A percentile compares a stretch with the other conserved stretches of the same genome.
Evolutionary conservation across 2,888 invertebrate genomes (phyloP).

Genomic region (Nomada ferruginata): DNA sequence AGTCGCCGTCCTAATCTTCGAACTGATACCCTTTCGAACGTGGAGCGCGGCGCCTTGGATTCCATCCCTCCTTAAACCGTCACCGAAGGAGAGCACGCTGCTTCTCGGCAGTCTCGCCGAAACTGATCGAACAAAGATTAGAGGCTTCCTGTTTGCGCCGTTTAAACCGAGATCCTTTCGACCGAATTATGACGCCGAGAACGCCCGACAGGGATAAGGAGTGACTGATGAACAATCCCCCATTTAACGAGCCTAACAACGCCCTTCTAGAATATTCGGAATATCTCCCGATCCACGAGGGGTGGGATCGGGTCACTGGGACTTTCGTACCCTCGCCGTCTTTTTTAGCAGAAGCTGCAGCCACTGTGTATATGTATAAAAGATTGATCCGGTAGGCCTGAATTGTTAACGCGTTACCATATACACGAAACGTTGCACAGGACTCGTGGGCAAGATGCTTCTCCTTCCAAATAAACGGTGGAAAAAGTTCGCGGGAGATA

Average conservation of each 20-base stretch:
- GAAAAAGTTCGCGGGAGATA: constrained; percentile 68
- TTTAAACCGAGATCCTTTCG: constrained; percentile 28
- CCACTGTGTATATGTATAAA: too few species aligned
- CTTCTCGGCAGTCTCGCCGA: not conserved
- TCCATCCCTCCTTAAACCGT: not conserved
- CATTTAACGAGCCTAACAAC: not conserved
- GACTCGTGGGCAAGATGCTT: too few species aligned
- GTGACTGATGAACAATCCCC: not conserved
- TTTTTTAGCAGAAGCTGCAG: too few species aligned
- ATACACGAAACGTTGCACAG: too few species aligned
- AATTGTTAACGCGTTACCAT: too few species aligned
- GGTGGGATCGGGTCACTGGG: not conserved
- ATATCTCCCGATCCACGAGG: not conserved
- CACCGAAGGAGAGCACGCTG: constrained; percentile 15
- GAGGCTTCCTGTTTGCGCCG: constrained; percentile 27
- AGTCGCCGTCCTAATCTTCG: constrained; percentile 73
- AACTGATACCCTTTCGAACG: constrained; percentile 42
- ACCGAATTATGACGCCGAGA: constrained; percentile 9
- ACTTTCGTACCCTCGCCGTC: not conserved
- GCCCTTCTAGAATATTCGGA: too few species aligned
- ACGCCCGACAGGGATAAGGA: not conserved
- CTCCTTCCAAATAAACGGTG: constrained; percentile 47
- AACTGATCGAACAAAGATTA: constrained; percentile 24
- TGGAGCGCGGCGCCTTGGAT: not conserved
- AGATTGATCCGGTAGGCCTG: too few species aligned